Conservation (phyloP, 53 echinoderm and acorn worm genomes). For the Stichopus horrens region DNA sequence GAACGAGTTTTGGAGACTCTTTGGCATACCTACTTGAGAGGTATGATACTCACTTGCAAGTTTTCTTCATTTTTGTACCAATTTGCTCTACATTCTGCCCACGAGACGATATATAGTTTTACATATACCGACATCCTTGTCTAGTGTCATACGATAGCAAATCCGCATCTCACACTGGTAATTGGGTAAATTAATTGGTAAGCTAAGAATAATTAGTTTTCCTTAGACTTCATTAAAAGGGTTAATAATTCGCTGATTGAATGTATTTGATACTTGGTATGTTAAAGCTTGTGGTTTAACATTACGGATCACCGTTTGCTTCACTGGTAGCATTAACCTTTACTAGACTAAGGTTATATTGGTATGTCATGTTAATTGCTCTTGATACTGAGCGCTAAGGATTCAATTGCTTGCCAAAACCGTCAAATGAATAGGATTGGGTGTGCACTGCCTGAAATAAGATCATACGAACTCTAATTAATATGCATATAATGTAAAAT, state of each 20-base stretch:
- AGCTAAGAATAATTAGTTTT: background rate
- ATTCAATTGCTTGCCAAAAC: no score
- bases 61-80: background rate
- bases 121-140: background rate
- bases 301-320: no score
- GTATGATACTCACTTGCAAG: background rate
- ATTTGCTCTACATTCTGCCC: background rate
- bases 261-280: background rate
- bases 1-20: no score
- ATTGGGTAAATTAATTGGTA: background rate
- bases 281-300: no score
- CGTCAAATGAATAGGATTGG: no score
- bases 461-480: no score
- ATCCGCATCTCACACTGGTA: background rate
- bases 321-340: no score
- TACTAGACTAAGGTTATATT: no score
- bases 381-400: no score
- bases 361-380: no score
- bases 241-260: background rate
- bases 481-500: no score
- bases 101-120: background rate
- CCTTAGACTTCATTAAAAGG: background rate
- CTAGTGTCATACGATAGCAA: background rate
- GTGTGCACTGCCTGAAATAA: no score
- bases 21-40: background rate